These are phyloP conservation scores for Rhinolophus sinicus DNA, from an alignment of 2,113 vertebrate species.

Conservation along the genomic window DNA sequence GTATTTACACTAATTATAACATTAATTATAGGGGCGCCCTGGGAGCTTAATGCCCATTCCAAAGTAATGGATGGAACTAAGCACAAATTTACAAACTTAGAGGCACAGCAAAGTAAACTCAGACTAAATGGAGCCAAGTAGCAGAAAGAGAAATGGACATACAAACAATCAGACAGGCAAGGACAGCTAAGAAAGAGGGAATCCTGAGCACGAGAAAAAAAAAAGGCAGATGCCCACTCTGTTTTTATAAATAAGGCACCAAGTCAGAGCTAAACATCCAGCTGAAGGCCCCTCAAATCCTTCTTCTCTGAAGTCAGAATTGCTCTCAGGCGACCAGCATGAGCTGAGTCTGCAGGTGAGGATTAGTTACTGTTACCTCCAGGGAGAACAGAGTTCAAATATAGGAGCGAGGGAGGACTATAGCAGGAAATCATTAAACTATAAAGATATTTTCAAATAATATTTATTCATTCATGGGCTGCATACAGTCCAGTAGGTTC, in stretches of 20 bases:
- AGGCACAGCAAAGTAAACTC: not conserved
- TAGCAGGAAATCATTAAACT: not conserved
- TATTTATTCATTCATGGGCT: not conserved
- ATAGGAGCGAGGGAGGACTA: not conserved
- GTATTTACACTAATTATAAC: conserved; percentile 67
- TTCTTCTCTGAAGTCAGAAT: not conserved
- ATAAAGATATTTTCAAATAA: not conserved
- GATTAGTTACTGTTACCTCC: not conserved
- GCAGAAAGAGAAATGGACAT: not conserved
- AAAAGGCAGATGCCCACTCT: not conserved
- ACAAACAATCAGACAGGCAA: not conserved
- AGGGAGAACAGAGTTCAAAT: not conserved
- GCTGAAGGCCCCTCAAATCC: not conserved
- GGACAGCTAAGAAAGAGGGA: not conserved
- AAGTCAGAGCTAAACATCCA: not conserved
- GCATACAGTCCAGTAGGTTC: not conserved
- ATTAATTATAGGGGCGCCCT: conserved; percentile 65
- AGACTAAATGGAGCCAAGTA: not conserved
- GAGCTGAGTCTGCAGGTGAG: not conserved
- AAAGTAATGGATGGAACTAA: conserved; percentile 33
- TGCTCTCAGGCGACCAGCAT: not conserved
- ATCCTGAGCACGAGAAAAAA: not conserved
- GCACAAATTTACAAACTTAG: not conserved
- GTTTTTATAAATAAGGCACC: not conserved
- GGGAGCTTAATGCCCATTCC: conserved; percentile 31